Conservation (phyloP, 2,888 invertebrate species). For the Rotaria macrura region DNA sequence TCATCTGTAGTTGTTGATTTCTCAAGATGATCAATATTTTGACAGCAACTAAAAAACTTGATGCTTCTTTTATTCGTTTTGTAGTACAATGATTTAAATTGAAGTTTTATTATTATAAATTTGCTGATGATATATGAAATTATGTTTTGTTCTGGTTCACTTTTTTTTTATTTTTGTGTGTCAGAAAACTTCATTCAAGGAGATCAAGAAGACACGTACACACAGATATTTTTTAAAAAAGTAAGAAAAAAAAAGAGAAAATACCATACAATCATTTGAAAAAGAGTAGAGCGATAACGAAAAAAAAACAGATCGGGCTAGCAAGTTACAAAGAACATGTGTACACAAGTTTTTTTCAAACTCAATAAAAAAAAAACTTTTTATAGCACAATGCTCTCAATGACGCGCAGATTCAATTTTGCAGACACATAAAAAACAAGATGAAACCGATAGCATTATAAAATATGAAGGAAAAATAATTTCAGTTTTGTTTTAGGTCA, state of each 20-base stretch:
- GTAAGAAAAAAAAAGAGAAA: neutral
- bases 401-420: neutral
- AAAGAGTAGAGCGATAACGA: neutral
- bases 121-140: too few species aligned
- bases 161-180: neutral
- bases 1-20: too few species aligned
- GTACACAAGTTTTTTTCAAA: neutral
- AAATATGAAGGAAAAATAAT: neutral
- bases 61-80: too few species aligned
- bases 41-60: too few species aligned
- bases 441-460: neutral
- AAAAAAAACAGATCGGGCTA: neutral
- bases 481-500: neutral
- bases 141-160: too few species aligned
- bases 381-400: neutral
- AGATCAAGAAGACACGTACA: neutral
- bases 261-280: neutral
- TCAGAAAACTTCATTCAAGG: conserved; percentile 3
- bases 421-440: neutral
- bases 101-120: too few species aligned
- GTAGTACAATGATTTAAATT: too few species aligned
- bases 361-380: neutral
- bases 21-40: too few species aligned
- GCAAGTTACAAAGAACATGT: neutral
- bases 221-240: neutral